Evolutionary conservation across 2,888 invertebrate species (phyloP).

Genomic region (Drosophila lacicola): DNA sequence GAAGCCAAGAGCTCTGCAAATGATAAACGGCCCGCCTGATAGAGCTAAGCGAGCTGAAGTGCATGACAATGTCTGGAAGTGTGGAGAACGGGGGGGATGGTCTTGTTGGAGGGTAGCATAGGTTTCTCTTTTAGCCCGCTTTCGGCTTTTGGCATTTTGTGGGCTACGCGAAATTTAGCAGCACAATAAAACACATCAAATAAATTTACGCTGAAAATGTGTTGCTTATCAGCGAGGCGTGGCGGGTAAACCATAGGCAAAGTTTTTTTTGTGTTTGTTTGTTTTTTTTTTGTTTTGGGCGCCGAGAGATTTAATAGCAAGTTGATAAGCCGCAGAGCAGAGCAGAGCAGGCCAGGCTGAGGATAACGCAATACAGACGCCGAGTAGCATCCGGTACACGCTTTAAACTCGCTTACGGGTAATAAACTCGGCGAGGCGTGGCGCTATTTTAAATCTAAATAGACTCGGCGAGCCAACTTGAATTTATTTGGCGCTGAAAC

Average conservation of each 20-base stretch:
- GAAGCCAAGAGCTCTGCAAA: conserved; percentile 39
- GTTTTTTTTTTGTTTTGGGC: conserved; percentile 1
- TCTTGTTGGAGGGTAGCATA: background rate
- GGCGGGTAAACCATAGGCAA: conserved; percentile 46
- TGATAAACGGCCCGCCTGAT: conserved; percentile 73
- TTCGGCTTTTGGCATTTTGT: conserved; percentile 43
- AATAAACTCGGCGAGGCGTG: conserved; percentile 72
- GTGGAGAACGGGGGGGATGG: background rate
- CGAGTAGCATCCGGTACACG: conserved; percentile 31
- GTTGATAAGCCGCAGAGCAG: conserved; percentile 65
- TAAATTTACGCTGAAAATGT: conserved; percentile 74
- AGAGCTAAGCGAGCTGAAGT: conserved; percentile 59
- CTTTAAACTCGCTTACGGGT: conserved; percentile 74
- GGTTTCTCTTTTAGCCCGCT: background rate
- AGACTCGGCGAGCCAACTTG: conserved; percentile 66
- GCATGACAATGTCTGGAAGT: conserved; percentile 30
- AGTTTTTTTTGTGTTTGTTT: conserved; percentile 14
- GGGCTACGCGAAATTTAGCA: conserved; percentile 76
- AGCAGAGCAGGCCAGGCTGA: background rate
- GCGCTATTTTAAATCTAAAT: conserved; percentile 75
- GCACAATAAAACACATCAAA: conserved; percentile 77
- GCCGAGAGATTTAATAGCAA: conserved; percentile 73
- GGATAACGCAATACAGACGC: background rate
- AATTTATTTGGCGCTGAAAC: conserved; percentile 61
- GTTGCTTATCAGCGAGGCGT: conserved; percentile 70